A percentile compares a stretch with the other conserved stretches of the same genome.
These are phyloP conservation scores for Elephas maximus DNA, from an alignment of 2,113 vertebrate genomes.

Conservation along the genomic window DNA sequence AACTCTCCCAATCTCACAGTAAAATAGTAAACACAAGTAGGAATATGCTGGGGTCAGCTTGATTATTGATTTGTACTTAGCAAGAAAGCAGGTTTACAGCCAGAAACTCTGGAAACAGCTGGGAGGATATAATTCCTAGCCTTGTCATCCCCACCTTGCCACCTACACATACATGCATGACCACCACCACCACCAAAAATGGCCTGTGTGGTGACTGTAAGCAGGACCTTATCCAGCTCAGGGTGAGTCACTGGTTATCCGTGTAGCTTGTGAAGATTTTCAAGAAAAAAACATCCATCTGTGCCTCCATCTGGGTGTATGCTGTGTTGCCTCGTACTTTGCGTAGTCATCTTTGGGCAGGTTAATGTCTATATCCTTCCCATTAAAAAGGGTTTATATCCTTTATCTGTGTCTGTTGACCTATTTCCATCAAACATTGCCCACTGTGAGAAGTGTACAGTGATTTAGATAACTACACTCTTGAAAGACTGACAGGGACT, in stretches of 20 bases:
- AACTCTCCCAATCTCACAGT: neutral
- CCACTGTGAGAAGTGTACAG: neutral
- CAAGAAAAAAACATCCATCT: neutral
- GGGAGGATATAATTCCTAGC: neutral
- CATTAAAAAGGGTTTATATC: neutral
- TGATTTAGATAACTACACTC: neutral
- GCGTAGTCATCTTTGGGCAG: neutral
- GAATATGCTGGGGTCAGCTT: neutral
- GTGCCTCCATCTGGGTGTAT: neutral
- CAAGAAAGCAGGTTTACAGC: neutral
- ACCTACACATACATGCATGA: neutral
- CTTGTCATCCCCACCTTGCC: neutral
- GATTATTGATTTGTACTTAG: slow-evolving; percentile 30
- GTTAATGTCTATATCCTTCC: neutral
- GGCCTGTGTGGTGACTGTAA: neutral
- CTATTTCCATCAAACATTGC: neutral
- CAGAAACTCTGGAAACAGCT: slow-evolving; percentile 36
- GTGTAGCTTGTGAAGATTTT: neutral
- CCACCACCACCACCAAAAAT: neutral
- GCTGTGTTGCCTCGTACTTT: neutral
- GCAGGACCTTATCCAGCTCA: neutral
- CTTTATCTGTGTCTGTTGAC: neutral
- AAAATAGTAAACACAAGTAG: neutral
- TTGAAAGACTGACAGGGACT: neutral
- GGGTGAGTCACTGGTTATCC: neutral